These are phyloP conservation scores for Dasyprocta punctata DNA, from an alignment of 2,113 vertebrate genomes.

Conservation along the genomic window DNA sequence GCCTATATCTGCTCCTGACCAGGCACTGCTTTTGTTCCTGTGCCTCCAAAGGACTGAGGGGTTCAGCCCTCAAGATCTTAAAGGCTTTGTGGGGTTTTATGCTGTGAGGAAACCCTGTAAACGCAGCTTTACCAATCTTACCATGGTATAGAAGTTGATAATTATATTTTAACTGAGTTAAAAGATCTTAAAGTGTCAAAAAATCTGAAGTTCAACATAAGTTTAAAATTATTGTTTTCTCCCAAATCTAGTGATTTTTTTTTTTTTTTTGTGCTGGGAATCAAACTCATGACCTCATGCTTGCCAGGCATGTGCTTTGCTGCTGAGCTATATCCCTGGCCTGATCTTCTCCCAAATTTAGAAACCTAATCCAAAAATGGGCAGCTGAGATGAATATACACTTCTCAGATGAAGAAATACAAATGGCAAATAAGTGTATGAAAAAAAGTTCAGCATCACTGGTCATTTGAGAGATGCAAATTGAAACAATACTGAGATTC, in stretches of 20 bases:
- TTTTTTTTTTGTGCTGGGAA: too few species aligned
- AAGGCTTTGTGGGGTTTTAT: not conserved
- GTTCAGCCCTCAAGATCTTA: not conserved
- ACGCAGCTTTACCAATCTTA: not conserved
- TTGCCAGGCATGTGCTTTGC: too few species aligned
- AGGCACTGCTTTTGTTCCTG: not conserved
- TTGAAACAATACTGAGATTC: not conserved
- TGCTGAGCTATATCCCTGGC: too few species aligned
- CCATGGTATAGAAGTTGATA: not conserved
- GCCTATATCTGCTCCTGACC: not conserved
- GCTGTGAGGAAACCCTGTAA: not conserved
- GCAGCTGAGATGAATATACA: too few species aligned
- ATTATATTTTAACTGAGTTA: slow-evolving; percentile 20
- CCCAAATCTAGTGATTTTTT: too few species aligned
- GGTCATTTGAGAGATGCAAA: not conserved
- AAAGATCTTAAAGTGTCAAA: not conserved
- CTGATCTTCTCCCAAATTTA: too few species aligned
- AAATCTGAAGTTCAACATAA: not conserved
- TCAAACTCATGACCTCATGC: too few species aligned
- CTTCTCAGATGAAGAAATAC: too few species aligned
- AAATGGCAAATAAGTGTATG: too few species aligned
- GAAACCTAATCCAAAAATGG: too few species aligned
- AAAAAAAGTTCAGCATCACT: too few species aligned
- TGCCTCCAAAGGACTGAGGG: not conserved
- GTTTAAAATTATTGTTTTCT: not conserved